Conservation (phyloP, 2,797 vertebrate genomes). For the Molossus molossus region DNA sequence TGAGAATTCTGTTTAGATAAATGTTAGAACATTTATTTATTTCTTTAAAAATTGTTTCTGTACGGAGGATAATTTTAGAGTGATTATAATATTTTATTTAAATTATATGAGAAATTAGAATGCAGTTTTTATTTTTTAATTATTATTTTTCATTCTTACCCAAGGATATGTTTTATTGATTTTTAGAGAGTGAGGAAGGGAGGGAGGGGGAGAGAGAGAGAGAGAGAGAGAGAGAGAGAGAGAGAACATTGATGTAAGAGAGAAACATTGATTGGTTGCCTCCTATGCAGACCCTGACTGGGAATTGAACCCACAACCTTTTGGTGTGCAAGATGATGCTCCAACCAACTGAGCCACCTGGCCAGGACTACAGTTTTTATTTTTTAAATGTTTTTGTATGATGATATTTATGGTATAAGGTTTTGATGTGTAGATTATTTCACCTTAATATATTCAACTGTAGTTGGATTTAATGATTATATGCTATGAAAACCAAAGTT, state of each 20-base stretch:
- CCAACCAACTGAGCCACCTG: no score
- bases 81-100: not conserved
- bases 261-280: no score
- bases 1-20: not conserved
- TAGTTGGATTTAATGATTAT: constrained; percentile 22
- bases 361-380: not conserved
- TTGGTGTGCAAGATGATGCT: no score
- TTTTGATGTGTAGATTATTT: constrained; percentile 2
- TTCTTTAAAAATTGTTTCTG: not conserved
- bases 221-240: no score
- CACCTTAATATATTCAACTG: not conserved
- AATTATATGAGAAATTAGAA: constrained; percentile 33
- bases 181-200: no score
- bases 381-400: not conserved
- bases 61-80: not conserved
- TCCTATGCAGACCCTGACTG: no score
- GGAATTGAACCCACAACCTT: no score
- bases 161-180: no score
- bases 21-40: not conserved
- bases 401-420: not conserved
- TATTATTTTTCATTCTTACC: no score
- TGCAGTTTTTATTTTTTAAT: not conserved
- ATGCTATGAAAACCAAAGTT: not conserved
- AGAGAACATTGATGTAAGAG: no score
- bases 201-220: no score